Conservation (phyloP, 2,113 vertebrate species). For the Onychostruthus taczanowskii region DNA sequence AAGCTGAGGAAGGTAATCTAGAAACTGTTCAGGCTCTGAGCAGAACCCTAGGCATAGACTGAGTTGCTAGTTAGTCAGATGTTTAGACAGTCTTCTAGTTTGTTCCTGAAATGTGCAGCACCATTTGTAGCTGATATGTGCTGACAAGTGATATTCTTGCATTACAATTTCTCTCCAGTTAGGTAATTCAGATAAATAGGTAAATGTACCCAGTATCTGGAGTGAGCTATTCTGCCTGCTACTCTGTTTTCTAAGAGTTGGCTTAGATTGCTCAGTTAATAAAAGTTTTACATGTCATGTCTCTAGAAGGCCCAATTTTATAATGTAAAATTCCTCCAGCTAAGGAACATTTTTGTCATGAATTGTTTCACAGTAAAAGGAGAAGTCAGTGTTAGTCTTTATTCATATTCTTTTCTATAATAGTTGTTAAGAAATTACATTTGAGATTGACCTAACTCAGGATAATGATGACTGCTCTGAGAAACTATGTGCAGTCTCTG, state of each 20-base stretch:
- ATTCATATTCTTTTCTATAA: not conserved
- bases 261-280: slow-evolving; percentile 15
- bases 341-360: not conserved
- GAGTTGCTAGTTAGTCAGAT: slow-evolving; percentile 13
- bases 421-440: not conserved
- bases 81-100: slow-evolving; percentile 5
- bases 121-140: slow-evolving; percentile 46
- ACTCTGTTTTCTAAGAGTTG: slow-evolving; percentile 30
- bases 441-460: not conserved
- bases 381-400: not conserved
- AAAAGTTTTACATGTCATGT: slow-evolving; percentile 33
- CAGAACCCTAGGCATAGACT: not conserved
- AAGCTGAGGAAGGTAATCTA: not conserved
- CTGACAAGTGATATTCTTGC: slow-evolving; percentile 60
- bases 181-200: slow-evolving; percentile 45
- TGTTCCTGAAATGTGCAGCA: slow-evolving; percentile 22
- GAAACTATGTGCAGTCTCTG: not conserved
- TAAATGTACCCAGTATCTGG: slow-evolving; percentile 3
- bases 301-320: not conserved
- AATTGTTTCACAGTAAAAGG: not conserved
- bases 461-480: not conserved
- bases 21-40: not conserved
- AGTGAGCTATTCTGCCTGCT: slow-evolving; percentile 17
- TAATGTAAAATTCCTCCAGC: not conserved
- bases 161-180: slow-evolving; percentile 12